Evolutionary conservation across 2,888 invertebrate genomes (phyloP).

Genomic region (Drosophila rellima): DNA sequence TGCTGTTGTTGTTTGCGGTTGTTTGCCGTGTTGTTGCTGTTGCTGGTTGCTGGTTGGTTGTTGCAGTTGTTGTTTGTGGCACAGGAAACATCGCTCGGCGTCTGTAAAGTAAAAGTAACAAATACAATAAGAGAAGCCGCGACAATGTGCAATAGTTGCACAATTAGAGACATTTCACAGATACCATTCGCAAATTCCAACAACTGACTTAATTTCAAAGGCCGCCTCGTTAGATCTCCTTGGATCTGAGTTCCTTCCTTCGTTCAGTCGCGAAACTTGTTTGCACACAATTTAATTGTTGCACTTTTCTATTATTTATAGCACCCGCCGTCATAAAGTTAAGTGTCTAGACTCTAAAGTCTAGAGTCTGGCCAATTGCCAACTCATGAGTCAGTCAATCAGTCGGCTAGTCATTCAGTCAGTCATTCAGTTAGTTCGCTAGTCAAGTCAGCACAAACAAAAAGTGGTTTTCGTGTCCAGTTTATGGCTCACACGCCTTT

Average conservation of each 20-base stretch:
- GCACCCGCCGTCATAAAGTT: constrained; percentile 13
- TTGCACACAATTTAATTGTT: constrained; percentile 41
- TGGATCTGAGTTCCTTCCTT: background rate
- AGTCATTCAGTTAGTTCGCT: constrained; percentile 17
- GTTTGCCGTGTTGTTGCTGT: constrained; percentile 42
- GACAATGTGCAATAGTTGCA: constrained; percentile 66
- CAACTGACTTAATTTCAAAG: constrained; percentile 50
- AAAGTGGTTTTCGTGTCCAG: constrained; percentile 41
- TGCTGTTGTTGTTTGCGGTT: constrained; percentile 36
- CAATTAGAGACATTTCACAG: constrained; percentile 73
- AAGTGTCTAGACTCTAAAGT: constrained; percentile 15
- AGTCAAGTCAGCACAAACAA: constrained; percentile 28
- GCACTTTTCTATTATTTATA: constrained; percentile 28
- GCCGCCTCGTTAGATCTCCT: constrained; percentile 2
- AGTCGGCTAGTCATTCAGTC: constrained; percentile 38
- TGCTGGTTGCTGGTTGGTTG: constrained; percentile 13
- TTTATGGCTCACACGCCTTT: constrained; percentile 40
- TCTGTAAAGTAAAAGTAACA: constrained; percentile 70
- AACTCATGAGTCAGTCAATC: constrained; percentile 26
- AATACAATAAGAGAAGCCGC: constrained; percentile 45
- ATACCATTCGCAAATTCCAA: constrained; percentile 69
- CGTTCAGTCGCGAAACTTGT: constrained; percentile 25
- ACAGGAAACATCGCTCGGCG: constrained; percentile 47
- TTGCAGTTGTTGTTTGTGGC: constrained; percentile 32
- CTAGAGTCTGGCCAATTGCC: constrained; percentile 29